Evolutionary conservation across 1,140 invertebrate genomes (phyloP), one percentile per base, ranked within the genome.

Genomic region (Caenorhabditis latens): DNA sequence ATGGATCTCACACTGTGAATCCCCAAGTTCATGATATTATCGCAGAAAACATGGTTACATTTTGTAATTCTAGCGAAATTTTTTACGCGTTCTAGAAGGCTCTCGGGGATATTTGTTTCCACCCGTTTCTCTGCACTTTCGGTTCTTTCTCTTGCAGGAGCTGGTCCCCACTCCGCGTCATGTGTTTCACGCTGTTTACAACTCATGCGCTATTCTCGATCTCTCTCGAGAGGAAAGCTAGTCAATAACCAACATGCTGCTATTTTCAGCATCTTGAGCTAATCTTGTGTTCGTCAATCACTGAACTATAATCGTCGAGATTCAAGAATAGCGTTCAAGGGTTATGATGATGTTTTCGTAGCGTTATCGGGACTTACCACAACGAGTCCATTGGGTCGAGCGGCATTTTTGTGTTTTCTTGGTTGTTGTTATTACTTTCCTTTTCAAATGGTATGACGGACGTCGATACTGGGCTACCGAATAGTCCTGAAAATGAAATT

Each of bases 361-460:
- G n/a, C 14, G 19, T 71, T 19, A 7, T 14, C 14, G 19, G 4
- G 4, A 50, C 71, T 50, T 14, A 79, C 71, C 71, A 79, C 71
- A 79, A 79, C 13, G 71, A 79, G 53, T 79, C 71, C 71, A 79
- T 79, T 21, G 71, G 71, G 71, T 79, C 71, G 71, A 79, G 71
- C 71, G 71, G 71, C 71, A 79, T 79, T 21, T 50, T 79, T 53
- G 43, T 6, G 19, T 16, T 50, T 79, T 79, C 71, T 53, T 19
- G 65, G 19, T 48, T 79, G 71, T 50, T 71, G 67, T 71, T 71
- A 11, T 48, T 79, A 46, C 14, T 79, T 79, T 79, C 71, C n/a
- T 79, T 79, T 79, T 79, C 71, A 79, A 50, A 50, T 48, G 71
- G 71, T 79, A 79, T 79, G 71, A 79, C 46, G 43, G 71, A 79